A percentile compares a stretch with the other conserved stretches of the same genome.
phyloP scores from a whole-genome alignment of 1,140 invertebrate species.

The Drosophila murphyi region DNA sequence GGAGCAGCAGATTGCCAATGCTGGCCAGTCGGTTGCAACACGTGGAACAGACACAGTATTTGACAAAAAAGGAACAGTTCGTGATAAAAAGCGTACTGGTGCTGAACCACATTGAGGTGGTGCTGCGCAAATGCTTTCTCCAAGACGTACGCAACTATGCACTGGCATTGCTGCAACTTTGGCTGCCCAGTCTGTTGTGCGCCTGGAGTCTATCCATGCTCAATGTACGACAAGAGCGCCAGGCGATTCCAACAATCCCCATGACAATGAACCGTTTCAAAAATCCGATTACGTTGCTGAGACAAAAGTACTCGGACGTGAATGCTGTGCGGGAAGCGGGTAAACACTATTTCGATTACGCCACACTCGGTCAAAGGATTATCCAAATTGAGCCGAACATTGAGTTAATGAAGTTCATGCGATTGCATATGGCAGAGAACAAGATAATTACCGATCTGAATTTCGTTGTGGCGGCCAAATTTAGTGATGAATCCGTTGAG shows the following conservation, averaged over 20 bases:
- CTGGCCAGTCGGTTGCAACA: slow-evolving; percentile 8
- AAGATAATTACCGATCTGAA: slow-evolving; percentile 19
- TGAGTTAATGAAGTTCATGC: slow-evolving; percentile 13
- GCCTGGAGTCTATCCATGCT: slow-evolving; percentile 4
- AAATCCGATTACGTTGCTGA: slow-evolving; percentile 2
- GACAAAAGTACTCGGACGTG: background rate
- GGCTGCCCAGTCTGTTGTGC: slow-evolving; percentile 24
- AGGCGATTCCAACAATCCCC: background rate
- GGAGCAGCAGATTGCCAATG: background rate
- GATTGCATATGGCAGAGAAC: background rate
- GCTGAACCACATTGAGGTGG: slow-evolving; percentile 6
- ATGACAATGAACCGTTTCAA: slow-evolving; percentile 2
- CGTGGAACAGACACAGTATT: slow-evolving; percentile 10
- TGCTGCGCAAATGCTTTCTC: slow-evolving; percentile 25
- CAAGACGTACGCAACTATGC: slow-evolving; percentile 19
- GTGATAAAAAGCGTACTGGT: background rate
- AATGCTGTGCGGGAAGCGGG: slow-evolving; percentile 10
- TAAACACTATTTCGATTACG: slow-evolving; percentile 8
- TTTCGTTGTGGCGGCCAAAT: slow-evolving; percentile 28
- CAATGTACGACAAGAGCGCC: slow-evolving; percentile 8
- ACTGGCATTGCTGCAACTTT: slow-evolving; percentile 24
- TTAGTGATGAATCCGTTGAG: slow-evolving; percentile 14
- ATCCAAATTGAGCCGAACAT: background rate
- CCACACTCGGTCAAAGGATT: background rate
- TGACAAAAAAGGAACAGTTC: background rate